Base-by-base conservation (phyloP, 2,888 invertebrate species). In the Synanthedon vespiformis region DNA sequence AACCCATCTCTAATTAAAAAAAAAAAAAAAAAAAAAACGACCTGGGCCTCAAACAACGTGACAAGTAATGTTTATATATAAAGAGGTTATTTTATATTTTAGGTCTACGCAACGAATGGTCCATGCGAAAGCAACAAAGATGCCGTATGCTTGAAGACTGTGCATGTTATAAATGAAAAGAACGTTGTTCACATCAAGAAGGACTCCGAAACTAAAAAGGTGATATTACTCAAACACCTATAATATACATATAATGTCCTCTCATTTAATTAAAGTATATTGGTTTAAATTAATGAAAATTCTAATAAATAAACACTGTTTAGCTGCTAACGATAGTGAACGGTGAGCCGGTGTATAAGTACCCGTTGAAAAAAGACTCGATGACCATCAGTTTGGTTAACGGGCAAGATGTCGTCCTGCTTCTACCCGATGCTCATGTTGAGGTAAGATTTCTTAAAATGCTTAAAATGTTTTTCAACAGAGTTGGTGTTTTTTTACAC, bases 101-200 rank as follows among this genome's bases (percentile, higher is more conserved):
- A 92, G 90, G 90, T 94, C 51, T 90, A 92, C 58, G 90, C 92
- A 1, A 92, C 91, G 1, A 94, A 94, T 72, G 91, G 89, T 1
- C 90, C 91, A 0, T 95, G 95, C 62, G 88, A 88, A 27, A 89
- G 89, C 51, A 84, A 88, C 48, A 61, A 65, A 0, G 76, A 77
- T 1, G 77, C 88, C 0, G 87, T 89, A 50, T 95, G 95, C 65
- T 90, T 92, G 0, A 90, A 92, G 58, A 88, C 90, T 8, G 77
- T 95, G 0, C 92, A 92, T 50, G 80, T 95, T 3, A 65, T 93
- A 0, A 92, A 92, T 61, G 89, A 91, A 51, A 89, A 89, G 47
- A 91, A 92, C 61, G 88, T 91, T 2, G 77, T 92, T n/a, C 89
- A 89, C 53, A 72, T 90, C 49, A 80, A 80, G 54, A 88, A 85